phyloP scores from a whole-genome alignment of 1,140 invertebrate genomes.

The Glossosoma conforme region DNA sequence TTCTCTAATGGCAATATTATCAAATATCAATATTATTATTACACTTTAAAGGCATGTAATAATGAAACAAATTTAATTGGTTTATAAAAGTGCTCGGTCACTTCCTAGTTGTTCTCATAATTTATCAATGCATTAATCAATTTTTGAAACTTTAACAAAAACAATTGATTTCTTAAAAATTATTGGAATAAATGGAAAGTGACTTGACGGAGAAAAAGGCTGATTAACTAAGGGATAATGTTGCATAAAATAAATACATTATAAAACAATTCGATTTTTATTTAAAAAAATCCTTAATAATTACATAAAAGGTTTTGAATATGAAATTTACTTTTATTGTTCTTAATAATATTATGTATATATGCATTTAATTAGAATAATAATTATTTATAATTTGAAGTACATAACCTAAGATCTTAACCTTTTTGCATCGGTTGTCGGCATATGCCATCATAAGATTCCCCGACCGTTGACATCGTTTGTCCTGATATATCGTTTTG shows the following conservation, averaged over 20 bases:
- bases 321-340: too few relatives aligned
- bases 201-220: conserved; percentile 31
- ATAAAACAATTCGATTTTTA: conserved; percentile 11
- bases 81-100: conserved; percentile 26
- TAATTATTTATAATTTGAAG: too few relatives aligned
- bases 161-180: conserved; percentile 6
- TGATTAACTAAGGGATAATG: conserved; percentile 32
- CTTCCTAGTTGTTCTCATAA: conserved; percentile 23
- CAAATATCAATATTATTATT: conserved; percentile 12
- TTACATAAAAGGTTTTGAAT: too few relatives aligned
- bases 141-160: too few relatives aligned
- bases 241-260: conserved; percentile 32
- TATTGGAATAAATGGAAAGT: conserved; percentile 22
- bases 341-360: too few relatives aligned
- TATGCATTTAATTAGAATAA: too few relatives aligned
- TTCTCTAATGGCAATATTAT: conserved; percentile 9
- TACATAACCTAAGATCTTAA: too few relatives aligned
- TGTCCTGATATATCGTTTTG: too few relatives aligned
- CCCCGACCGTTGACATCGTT: too few relatives aligned
- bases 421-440: too few relatives aligned
- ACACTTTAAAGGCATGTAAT: conserved; percentile 1
- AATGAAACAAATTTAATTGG: conserved; percentile 21
- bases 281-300: too few relatives aligned
- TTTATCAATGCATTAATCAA: not conserved
- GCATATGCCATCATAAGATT: too few relatives aligned